These are phyloP conservation scores for Bimastos eiseni DNA, from an alignment of 2,888 invertebrate genomes.

Conservation along the genomic window DNA sequence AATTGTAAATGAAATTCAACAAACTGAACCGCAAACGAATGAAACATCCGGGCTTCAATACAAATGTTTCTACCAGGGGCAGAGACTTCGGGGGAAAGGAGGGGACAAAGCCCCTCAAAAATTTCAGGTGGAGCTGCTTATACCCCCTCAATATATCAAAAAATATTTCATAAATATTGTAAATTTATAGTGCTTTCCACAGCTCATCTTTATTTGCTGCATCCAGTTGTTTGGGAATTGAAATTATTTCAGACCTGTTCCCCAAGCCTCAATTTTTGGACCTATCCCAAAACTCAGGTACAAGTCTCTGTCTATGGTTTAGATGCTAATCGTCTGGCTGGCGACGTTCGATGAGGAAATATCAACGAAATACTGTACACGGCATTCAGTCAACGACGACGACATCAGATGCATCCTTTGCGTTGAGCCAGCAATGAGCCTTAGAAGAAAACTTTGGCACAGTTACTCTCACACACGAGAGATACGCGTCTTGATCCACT, in stretches of 20 bases:
- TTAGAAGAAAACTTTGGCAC: slow-evolving; percentile 3
- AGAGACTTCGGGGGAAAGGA: no score
- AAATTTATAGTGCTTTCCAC: no score
- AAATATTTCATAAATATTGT: no score
- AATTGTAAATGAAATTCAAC: background rate
- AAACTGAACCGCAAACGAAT: background rate
- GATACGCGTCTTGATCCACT: background rate
- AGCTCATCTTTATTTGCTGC: no score
- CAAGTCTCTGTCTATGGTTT: no score
- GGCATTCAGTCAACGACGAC: slow-evolving; percentile 5
- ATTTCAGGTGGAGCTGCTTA: no score
- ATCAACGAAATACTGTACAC: background rate
- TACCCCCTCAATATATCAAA: no score
- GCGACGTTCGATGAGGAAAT: background rate
- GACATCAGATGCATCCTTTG: background rate
- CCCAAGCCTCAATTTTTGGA: no score
- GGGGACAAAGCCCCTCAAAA: no score
- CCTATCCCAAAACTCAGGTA: no score
- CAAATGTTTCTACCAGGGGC: background rate
- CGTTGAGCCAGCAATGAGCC: slow-evolving; percentile 13
- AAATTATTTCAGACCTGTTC: no score
- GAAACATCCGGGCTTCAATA: background rate
- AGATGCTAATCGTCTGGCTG: background rate
- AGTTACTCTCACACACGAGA: background rate
- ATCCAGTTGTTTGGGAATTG: no score